phyloP scores from a whole-genome alignment of 2,888 invertebrate species.

The Drymonia ruficornis region DNA sequence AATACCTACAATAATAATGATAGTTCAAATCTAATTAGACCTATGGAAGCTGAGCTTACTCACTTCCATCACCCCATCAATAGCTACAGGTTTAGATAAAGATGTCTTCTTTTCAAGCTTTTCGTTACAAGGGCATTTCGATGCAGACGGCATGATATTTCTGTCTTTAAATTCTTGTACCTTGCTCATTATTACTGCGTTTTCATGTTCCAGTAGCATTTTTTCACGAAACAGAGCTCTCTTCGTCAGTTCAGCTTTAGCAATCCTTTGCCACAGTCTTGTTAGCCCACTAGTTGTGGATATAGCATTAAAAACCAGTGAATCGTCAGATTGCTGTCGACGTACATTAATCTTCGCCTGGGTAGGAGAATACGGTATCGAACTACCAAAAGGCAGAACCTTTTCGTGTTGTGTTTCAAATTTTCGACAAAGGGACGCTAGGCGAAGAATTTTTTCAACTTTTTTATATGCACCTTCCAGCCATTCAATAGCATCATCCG shows the following conservation, averaged over 20 bases:
- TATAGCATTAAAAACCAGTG: constrained; percentile 62
- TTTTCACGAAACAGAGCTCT: constrained; percentile 70
- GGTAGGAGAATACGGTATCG: constrained; percentile 53
- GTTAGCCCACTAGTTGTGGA: constrained; percentile 64
- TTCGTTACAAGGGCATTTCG: constrained; percentile 52
- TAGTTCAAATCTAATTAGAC: constrained; percentile 9
- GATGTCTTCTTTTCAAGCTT: constrained; percentile 27
- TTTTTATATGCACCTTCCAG: constrained; percentile 68
- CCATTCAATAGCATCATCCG: constrained; percentile 70
- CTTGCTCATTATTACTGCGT: constrained; percentile 49
- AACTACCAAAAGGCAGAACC: constrained; percentile 67
- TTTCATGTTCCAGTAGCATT: constrained; percentile 63
- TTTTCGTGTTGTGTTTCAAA: constrained; percentile 84
- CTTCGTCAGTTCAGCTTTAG: constrained; percentile 69
- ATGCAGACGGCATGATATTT: constrained; percentile 41
- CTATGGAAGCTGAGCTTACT: constrained; percentile 46
- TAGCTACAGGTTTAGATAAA: constrained; percentile 47
- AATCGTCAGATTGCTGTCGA: constrained; percentile 58
- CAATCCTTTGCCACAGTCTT: constrained; percentile 72
- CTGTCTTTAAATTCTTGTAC: constrained; percentile 50
- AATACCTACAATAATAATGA: not conserved
- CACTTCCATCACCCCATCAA: constrained; percentile 61
- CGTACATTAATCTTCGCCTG: constrained; percentile 49
- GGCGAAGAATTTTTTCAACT: constrained; percentile 78
- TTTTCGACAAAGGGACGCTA: constrained; percentile 82